Evolutionary conservation across 2,113 vertebrate genomes (phyloP).

Genomic region (Semnopithecus entellus): DNA sequence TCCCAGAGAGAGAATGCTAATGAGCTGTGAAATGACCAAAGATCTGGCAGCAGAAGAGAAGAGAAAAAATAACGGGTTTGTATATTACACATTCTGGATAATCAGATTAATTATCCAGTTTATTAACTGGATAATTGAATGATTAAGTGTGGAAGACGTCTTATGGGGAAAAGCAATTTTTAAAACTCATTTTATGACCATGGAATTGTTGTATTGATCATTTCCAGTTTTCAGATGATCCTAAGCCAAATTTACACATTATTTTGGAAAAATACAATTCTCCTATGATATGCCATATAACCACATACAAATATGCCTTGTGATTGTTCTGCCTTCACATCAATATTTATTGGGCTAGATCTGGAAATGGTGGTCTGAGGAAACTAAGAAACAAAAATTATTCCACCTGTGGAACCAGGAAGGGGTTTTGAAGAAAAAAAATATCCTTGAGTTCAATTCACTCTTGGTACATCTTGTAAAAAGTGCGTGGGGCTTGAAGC

Average conservation of each 20-base stretch:
- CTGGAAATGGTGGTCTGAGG: neutral
- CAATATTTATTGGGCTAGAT: neutral
- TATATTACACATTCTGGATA: slow-evolving; percentile 52
- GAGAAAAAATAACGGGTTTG: neutral
- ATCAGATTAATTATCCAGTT: neutral
- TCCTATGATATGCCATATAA: neutral
- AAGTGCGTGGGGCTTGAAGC: neutral
- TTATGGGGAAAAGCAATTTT: slow-evolving; percentile 43
- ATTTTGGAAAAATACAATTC: neutral
- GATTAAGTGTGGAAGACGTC: slow-evolving; percentile 48
- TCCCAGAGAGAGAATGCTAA: slow-evolving; percentile 41
- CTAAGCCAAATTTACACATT: neutral
- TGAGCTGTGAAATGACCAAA: slow-evolving; percentile 69
- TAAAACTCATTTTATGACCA: slow-evolving; percentile 24
- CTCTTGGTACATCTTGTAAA: neutral
- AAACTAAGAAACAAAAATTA: neutral
- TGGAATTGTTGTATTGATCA: slow-evolving; percentile 21
- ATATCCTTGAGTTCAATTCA: neutral
- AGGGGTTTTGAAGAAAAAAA: neutral
- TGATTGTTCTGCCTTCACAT: neutral
- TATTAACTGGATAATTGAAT: neutral
- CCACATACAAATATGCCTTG: neutral
- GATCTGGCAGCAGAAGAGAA: slow-evolving; percentile 49
- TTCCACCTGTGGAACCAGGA: neutral
- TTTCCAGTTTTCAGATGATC: slow-evolving; percentile 34